Evolutionary conservation across 2,888 invertebrate species (phyloP), one percentile per base, ranked within the genome.

Genomic region (Tethea ocularis): DNA sequence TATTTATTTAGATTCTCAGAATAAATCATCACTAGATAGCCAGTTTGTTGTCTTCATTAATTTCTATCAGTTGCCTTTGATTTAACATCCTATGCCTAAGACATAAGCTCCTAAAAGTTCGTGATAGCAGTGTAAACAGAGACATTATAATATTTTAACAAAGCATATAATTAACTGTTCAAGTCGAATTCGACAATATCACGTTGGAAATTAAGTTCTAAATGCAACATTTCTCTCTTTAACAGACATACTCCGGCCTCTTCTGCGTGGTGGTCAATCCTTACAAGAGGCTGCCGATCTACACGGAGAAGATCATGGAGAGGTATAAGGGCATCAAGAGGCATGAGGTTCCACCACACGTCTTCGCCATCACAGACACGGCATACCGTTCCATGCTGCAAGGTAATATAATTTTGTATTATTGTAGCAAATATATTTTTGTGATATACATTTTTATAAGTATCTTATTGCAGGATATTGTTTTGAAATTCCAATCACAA

Each of bases 191-290:
- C n/a, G n/a, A n/a, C n/a, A n/a, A n/a, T n/a, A 6, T 36, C 36
- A 4, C 36, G 36, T 36, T 15, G 15, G 5, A 2, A 36, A 13
- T 41, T 41, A 5, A 13, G 8, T 33, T 17, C 17, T 33, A 33
- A 53, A 15, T 29, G 8, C 33, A 36, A 6, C 24, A 41, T 13
- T 71, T 62, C 69, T 70, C 77, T 81, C 72, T 78, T 75, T 94
- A 95, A 33, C 96, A 99, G 99, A 99, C 99, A 77, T 99, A 99
- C 94, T 99, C 99, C 72, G 99, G 99, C 71, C 97, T 99, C 78
- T 99, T 99, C 95, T 99, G 99, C 94, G 99, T 99, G 85, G 99
- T 99, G 78, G 99, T 99, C 76, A 99, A 99, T 93, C 99, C 99
- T 4, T 99, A 99, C 96, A 99, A 99, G 94, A 97, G 97, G 92